Conservation (phyloP, 2,113 vertebrate species). For the Antigone vipio region DNA sequence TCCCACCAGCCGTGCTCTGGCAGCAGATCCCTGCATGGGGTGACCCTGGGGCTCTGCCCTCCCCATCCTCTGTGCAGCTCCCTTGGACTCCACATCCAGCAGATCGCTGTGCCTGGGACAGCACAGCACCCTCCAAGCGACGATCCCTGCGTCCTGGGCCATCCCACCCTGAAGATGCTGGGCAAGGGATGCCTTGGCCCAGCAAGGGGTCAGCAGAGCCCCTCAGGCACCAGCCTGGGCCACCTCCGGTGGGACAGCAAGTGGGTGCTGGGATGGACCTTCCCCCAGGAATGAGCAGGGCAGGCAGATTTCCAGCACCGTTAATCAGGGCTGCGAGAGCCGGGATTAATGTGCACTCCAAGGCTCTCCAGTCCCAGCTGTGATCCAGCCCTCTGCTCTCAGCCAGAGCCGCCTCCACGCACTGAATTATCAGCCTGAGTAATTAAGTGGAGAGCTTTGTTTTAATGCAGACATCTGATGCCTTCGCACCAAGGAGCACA, state of each 20-base stretch:
- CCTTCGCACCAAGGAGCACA: slow-evolving; percentile 40
- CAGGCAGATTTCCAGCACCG: not conserved
- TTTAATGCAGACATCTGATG: slow-evolving; percentile 66
- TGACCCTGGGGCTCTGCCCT: not conserved
- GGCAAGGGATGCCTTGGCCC: accelerated
- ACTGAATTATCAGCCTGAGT: slow-evolving; percentile 61
- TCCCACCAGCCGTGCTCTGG: not conserved
- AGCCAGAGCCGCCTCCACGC: slow-evolving; percentile 44
- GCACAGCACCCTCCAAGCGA: not conserved
- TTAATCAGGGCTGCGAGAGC: slow-evolving; percentile 42
- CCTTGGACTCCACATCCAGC: not conserved
- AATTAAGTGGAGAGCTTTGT: slow-evolving; percentile 66
- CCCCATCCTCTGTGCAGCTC: not conserved
- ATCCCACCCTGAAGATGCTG: not conserved
- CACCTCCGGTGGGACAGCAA: accelerated
- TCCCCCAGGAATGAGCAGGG: not conserved
- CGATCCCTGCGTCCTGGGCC: not conserved
- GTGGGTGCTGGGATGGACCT: not conserved
- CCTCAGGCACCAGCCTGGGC: not conserved
- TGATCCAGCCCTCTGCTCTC: slow-evolving; percentile 60
- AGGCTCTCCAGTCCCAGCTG: slow-evolving; percentile 60
- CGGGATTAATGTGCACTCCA: slow-evolving; percentile 54
- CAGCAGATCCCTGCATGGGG: accelerated
- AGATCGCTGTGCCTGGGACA: not conserved
- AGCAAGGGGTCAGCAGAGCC: not conserved